Base-by-base conservation (phyloP, 2,113 vertebrate species). In the Mormyrus iriodes region DNA sequence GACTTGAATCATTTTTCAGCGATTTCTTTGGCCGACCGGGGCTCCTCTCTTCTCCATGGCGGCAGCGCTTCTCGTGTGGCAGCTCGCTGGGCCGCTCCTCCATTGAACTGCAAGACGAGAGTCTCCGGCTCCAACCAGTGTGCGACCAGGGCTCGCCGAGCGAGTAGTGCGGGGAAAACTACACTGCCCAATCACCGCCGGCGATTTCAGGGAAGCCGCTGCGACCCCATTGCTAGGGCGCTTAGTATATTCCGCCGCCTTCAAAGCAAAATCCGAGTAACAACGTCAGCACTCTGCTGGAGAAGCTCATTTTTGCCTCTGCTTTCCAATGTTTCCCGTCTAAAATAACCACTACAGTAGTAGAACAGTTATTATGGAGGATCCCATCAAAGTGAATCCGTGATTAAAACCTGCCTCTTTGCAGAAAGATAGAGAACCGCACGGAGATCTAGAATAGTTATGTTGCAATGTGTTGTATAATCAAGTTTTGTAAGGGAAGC, bases 1-100 rank as follows among this genome's bases (percentile, higher is more conserved):
- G 93, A 93, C 92, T 94, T 91, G 94, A 94, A 92, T 94, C 95
- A 95, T 95, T 42, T 94, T 95, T 95, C 90, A 93, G 61, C 91
- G 92, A 88, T 90, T 90, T 86, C 58, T 90, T 89, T 15, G 92
- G 91, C 90, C 91, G 94, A 90, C 6, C 55, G 6, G 92, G 89
- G 90, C 79, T 90, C 12, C 92, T 93, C 92, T 94, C 94, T 79
- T 92, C 94, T 90, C 91, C 94, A 92, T 93, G 92, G 84, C 93
- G 94, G 42, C 90, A 93, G 85, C 94, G 94, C 92, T 86, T 93
- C 84, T 94, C 94, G 92, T 92, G 94, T 92, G 94, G 94, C 95
- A 94, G 94, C 91, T 94, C 94, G 92, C 91, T 94, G 94, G 95
- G 94, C 92, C 90, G 90, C 52, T 92, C 92, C 90, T 92, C 93